Conservation (phyloP, 2,888 invertebrate genomes). For the Lepas anatifera region DNA sequence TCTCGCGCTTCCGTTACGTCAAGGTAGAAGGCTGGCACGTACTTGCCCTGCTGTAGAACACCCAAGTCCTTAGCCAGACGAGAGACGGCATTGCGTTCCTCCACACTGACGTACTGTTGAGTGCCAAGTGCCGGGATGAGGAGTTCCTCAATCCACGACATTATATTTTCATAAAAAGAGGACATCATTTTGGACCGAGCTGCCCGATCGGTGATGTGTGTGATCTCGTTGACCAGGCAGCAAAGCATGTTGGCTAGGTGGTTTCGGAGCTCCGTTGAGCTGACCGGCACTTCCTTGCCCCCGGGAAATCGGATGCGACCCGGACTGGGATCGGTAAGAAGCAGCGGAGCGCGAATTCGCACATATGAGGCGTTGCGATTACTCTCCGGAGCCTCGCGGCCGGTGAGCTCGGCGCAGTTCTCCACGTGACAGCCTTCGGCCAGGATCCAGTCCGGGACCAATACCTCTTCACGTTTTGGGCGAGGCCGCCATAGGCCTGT, state of each 20-base stretch:
- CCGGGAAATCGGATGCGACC: background rate
- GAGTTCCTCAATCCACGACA: slow-evolving; percentile 1
- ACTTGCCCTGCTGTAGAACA: background rate
- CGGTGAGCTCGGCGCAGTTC: slow-evolving; percentile 6
- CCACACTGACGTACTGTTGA: background rate
- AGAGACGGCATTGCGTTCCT: background rate
- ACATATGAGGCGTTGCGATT: background rate
- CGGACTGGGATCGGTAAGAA: background rate
- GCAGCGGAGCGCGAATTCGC: background rate
- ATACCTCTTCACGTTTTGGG: background rate
- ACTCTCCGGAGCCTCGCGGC: background rate
- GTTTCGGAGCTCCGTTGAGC: background rate
- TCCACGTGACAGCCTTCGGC: slow-evolving; percentile 4
- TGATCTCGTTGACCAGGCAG: background rate
- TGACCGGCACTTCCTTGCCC: background rate
- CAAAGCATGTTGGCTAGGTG: background rate
- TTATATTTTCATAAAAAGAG: background rate
- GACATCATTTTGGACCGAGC: background rate
- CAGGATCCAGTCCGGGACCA: slow-evolving; percentile 2
- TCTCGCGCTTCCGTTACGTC: background rate
- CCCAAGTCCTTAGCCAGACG: background rate
- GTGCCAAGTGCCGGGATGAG: background rate
- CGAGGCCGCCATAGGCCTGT: background rate
- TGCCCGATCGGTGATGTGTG: background rate
- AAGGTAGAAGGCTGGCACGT: background rate